Evolutionary conservation across 2,888 invertebrate genomes (phyloP).

Genomic region (Callinectes sapidus): DNA sequence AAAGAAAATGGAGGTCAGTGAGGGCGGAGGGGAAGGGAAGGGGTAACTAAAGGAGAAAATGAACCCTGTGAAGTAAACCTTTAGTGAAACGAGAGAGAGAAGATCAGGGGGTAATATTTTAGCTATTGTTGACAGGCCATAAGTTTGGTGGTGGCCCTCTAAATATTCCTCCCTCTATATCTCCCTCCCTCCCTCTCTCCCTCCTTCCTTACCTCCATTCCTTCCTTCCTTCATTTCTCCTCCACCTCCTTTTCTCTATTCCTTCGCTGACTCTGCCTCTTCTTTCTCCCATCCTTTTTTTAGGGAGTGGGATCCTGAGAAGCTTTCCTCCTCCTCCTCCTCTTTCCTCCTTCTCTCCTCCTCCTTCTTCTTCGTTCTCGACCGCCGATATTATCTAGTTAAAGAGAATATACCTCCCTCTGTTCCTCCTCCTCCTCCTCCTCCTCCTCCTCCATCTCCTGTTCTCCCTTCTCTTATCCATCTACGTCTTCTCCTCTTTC

Average conservation of each 20-base stretch:
- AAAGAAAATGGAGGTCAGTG: neutral
- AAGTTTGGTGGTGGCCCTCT: neutral
- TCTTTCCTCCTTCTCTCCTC: constrained; percentile 8
- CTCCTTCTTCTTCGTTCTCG: neutral
- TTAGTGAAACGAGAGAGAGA: neutral
- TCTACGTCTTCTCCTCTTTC: constrained; percentile 11
- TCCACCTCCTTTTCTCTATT: neutral
- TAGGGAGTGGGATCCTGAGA: neutral
- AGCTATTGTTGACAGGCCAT: neutral
- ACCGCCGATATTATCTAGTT: constrained; percentile 22
- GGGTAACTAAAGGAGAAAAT: neutral
- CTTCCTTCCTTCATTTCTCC: neutral
- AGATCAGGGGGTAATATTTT: constrained; percentile 20
- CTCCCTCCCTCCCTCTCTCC: neutral
- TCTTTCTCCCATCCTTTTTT: neutral
- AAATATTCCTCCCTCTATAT: neutral
- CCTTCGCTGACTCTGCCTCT: too few relatives aligned
- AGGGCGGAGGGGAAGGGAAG: neutral
- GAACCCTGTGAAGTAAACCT: neutral
- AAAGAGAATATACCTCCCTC: constrained; percentile 18
- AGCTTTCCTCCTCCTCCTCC: neutral
- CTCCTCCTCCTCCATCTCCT: neutral
- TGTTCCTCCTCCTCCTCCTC: neutral
- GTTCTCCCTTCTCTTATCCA: neutral
- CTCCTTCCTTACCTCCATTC: neutral